Conservation (phyloP, 2,797 vertebrate species). For the Tympanoctomys barrerae region DNA sequence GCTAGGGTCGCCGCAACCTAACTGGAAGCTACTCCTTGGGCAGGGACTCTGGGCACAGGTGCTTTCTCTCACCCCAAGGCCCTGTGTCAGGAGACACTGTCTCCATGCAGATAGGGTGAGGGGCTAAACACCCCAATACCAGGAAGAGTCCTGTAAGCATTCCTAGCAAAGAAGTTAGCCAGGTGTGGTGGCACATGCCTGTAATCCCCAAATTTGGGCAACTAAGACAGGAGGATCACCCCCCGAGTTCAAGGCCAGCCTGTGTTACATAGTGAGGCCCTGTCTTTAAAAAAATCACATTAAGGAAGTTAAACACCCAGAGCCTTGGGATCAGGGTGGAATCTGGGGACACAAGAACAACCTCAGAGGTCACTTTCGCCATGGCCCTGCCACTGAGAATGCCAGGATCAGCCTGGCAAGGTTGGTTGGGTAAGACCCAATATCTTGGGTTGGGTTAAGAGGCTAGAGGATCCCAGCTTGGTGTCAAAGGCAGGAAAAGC, state of each 20-base stretch:
- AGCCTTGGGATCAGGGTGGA: neutral
- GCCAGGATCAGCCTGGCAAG: neutral
- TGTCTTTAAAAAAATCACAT: neutral
- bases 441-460: neutral
- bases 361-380: neutral
- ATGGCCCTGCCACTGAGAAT: neutral
- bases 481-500: neutral
- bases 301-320: constrained; percentile 26
- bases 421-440: too few relatives aligned
- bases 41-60: neutral
- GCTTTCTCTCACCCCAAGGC: neutral
- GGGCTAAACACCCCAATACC: neutral
- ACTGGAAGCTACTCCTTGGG: neutral
- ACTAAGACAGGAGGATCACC: neutral
- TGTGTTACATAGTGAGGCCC: neutral
- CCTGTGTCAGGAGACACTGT: neutral
- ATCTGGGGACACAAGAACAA: neutral
- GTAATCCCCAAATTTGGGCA: neutral
- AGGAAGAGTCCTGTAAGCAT: neutral
- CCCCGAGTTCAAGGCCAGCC: neutral
- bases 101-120: neutral
- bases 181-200: neutral
- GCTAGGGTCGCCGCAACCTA: neutral
- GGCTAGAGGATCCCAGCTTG: neutral
- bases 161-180: constrained; percentile 12